Evolutionary conservation across 2,113 vertebrate species (phyloP), one percentile per base, ranked within the genome.

Genomic region (Tragelaphus scriptus): DNA sequence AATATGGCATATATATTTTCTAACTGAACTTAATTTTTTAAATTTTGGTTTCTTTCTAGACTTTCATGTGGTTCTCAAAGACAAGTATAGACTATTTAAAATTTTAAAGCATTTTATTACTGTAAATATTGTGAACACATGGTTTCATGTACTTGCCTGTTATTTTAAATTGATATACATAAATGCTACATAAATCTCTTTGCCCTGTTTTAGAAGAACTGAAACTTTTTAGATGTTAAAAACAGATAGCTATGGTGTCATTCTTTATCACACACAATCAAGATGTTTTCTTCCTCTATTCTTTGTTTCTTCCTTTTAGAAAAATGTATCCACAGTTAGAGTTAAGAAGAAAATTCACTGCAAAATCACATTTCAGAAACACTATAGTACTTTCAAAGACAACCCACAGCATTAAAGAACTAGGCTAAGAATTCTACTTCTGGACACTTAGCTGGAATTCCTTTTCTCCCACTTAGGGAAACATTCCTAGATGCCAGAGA

Each of bases 311-410:
- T 47, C 84, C 15, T 95, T 87, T 84, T 28, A 79, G 77, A 68
- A 95, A 92, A 96, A 82, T 16, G 3, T 59, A 82, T 21, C 25
- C 16, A 47, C 13, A 17, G 58, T 79, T 79, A 49, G 85, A 56
- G 30, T 28, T n/a, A 95, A 92, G 85, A 91, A 87, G 91, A 92
- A 87, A 97, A 90, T 79, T 51, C 79, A 63, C 89, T 95, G 9
- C 44, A 79, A 87, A 90, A 59, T 88, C 65, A 88, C 55, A 58
- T 59, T 63, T 63, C n/a, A 25, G 58, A 85, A 96, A 79, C 30
- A 91, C 56, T 19, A 40, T 3, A 86, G 26, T 68, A 82, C 82
- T 94, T 77, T 94, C 19, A 65, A 68, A 82, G 26, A 85, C 51
- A 90, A 71, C 30, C 19, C 85, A 88, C 49, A 88, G 56, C 68